Conservation (phyloP, 2,113 vertebrate genomes). For the Melanerpes formicivorus region DNA sequence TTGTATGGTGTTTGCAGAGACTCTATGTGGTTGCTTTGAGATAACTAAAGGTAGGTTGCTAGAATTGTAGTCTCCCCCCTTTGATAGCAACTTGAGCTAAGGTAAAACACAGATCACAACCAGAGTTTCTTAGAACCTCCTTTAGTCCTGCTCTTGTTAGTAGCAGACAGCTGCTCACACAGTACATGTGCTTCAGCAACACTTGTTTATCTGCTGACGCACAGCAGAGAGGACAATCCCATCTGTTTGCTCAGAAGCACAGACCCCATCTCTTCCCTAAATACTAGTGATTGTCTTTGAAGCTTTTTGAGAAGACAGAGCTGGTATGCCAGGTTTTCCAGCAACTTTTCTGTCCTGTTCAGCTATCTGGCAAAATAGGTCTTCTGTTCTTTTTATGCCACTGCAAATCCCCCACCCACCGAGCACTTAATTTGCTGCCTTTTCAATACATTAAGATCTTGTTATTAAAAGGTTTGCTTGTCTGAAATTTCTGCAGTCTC, state of each 20-base stretch:
- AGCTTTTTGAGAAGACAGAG: neutral
- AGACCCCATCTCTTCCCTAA: neutral
- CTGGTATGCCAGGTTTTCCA: neutral
- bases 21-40: neutral
- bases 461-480: neutral
- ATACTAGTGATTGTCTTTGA: neutral
- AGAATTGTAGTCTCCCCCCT: neutral
- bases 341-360: neutral
- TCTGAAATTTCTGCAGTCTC: neutral
- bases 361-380: neutral
- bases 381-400: neutral
- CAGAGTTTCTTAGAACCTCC: neutral
- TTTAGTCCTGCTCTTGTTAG: neutral
- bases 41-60: neutral
- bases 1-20: neutral
- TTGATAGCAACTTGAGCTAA: neutral
- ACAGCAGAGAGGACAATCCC: neutral
- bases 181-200: rapidly evolving
- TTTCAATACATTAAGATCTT: neutral
- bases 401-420: neutral
- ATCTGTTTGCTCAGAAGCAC: neutral
- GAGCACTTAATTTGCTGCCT: neutral
- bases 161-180: neutral
- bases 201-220: rapidly evolving
- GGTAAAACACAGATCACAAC: neutral